Conservation (phyloP, 2,113 vertebrate genomes). For the Meles meles region DNA sequence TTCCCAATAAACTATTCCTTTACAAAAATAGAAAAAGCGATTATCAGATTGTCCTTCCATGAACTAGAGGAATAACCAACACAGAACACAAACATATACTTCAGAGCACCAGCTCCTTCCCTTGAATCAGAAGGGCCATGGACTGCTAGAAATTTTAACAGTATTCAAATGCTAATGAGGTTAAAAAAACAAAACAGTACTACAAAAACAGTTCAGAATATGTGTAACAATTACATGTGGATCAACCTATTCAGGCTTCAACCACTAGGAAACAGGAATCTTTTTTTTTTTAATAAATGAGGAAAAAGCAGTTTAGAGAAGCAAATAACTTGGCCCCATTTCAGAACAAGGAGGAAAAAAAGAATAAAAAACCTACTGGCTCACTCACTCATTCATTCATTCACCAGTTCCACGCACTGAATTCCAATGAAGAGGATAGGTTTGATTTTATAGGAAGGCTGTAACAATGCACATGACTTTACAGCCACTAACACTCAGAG, state of each 20-base stretch:
- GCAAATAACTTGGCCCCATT: background rate
- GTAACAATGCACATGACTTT: background rate
- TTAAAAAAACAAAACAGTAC: background rate
- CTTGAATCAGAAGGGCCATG: background rate
- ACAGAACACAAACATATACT: background rate
- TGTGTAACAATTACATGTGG: background rate
- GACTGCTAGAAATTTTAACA: background rate
- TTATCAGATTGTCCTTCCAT: background rate
- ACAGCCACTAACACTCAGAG: background rate
- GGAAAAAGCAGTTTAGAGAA: background rate
- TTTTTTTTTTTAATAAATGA: background rate
- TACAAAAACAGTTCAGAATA: background rate
- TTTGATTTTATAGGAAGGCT: background rate
- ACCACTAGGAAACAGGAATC: background rate
- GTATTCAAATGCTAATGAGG: background rate
- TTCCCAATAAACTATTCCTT: background rate
- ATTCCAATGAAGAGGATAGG: background rate
- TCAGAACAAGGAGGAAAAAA: background rate
- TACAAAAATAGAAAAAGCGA: background rate
- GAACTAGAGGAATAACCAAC: background rate
- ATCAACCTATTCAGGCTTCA: background rate
- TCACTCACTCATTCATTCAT: background rate
- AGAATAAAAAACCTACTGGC: background rate
- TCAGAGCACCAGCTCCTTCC: background rate
- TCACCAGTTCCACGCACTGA: background rate